Conservation (phyloP, 1,140 invertebrate genomes). For the Calliphora vicina region DNA sequence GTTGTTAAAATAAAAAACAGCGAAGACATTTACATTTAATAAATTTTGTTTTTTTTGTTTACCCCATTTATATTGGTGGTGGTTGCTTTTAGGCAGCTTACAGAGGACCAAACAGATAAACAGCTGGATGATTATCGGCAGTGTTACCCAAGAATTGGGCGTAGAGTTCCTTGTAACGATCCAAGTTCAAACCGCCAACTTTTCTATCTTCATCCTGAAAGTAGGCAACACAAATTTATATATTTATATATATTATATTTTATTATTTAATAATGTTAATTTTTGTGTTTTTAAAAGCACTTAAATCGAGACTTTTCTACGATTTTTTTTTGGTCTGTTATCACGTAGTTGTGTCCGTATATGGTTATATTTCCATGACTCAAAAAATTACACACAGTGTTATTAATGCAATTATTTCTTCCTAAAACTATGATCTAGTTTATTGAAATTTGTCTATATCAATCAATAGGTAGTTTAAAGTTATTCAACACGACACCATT, state of each 20-base stretch:
- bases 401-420: no score
- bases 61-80: background rate
- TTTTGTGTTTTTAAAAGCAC: no score
- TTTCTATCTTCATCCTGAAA: slow-evolving; percentile 79
- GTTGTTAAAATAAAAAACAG: slow-evolving; percentile 53
- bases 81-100: slow-evolving; percentile 43
- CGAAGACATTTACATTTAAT: slow-evolving; percentile 57
- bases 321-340: no score
- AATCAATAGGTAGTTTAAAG: no score
- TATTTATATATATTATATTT: no score
- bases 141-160: slow-evolving; percentile 82
- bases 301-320: no score
- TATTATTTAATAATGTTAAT: background rate
- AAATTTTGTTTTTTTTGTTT: slow-evolving; percentile 32
- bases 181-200: slow-evolving; percentile 77
- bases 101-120: slow-evolving; percentile 81
- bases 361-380: no score
- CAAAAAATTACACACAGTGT: no score
- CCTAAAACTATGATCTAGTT: no score
- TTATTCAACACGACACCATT: no score
- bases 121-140: slow-evolving; percentile 74
- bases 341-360: no score
- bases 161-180: slow-evolving; percentile 83
- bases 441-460: no score
- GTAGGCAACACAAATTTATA: background rate